phyloP scores from a whole-genome alignment of 2,797 vertebrate genomes.

The Lagorchestes hirsutus region DNA sequence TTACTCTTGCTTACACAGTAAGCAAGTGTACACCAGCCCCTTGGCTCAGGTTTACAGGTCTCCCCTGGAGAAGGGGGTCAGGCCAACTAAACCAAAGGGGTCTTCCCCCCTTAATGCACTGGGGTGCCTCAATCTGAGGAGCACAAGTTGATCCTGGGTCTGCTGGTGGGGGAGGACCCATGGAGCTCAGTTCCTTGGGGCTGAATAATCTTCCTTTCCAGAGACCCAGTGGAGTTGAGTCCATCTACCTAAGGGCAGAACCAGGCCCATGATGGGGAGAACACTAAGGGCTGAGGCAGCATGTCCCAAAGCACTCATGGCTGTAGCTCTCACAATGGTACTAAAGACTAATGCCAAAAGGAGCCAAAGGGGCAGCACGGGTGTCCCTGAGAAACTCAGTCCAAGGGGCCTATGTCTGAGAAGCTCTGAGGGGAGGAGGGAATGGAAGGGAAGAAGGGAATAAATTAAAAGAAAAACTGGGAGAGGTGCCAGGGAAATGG shows the following conservation, averaged over 20 bases:
- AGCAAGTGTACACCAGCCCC: constrained; percentile 83
- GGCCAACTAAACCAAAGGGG: constrained; percentile 55
- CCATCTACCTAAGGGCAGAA: constrained; percentile 28
- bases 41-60: constrained; percentile 76
- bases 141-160: constrained; percentile 24
- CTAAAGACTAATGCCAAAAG: constrained; percentile 29
- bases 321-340: constrained; percentile 39
- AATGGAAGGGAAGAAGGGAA: constrained; percentile 49
- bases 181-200: constrained; percentile 3
- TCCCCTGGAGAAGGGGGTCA: constrained; percentile 67
- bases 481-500: constrained; percentile 32
- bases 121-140: neutral
- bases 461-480: constrained; percentile 71
- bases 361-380: constrained; percentile 45
- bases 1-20: constrained; percentile 88
- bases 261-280: constrained; percentile 34
- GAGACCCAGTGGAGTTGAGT: constrained; percentile 35
- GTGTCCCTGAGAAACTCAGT: constrained; percentile 78
- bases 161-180: constrained; percentile 16
- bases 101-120: constrained; percentile 49
- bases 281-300: constrained; percentile 22
- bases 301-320: constrained; percentile 44
- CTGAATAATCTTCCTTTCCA: constrained; percentile 31
- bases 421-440: constrained; percentile 65
- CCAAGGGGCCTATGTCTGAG: constrained; percentile 70